These are phyloP conservation scores for Hippocampus guttulatus DNA, from an alignment of 2,113 vertebrate species.

Conservation along the genomic window DNA sequence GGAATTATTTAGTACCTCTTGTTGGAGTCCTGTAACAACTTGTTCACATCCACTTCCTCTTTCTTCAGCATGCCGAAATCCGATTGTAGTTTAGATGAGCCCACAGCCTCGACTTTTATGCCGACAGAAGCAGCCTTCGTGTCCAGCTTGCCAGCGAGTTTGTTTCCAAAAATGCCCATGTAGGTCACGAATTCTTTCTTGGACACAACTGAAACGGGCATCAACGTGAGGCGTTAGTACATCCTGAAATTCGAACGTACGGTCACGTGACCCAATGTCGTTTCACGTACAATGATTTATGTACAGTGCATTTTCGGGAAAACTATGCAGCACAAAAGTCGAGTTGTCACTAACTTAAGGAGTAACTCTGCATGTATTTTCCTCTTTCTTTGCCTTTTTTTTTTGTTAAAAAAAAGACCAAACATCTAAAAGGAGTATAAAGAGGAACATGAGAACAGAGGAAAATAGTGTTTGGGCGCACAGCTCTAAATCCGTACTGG, in stretches of 20 bases:
- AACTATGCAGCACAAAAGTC: too few relatives aligned
- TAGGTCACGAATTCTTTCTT: conserved; percentile 82
- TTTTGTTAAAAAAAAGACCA: too few relatives aligned
- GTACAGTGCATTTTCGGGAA: too few relatives aligned
- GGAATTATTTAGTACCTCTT: conserved; percentile 68
- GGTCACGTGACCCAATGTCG: too few relatives aligned
- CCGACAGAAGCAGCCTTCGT: conserved; percentile 51
- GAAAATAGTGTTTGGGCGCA: too few relatives aligned
- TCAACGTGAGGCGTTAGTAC: neutral
- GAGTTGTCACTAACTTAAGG: too few relatives aligned
- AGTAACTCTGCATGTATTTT: too few relatives aligned
- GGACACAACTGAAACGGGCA: conserved; percentile 69
- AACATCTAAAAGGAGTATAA: too few relatives aligned
- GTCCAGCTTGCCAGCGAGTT: conserved; percentile 60
- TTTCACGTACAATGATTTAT: too few relatives aligned
- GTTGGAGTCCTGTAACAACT: conserved; percentile 73
- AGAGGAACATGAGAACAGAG: too few relatives aligned
- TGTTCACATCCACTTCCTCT: conserved; percentile 80
- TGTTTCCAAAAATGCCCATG: conserved; percentile 69
- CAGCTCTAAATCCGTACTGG: too few relatives aligned
- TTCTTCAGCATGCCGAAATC: conserved; percentile 82
- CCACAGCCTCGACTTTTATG: conserved; percentile 62
- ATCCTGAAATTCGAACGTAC: neutral
- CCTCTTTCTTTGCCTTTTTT: too few relatives aligned
- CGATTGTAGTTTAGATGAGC: conserved; percentile 72